Percentiles rank a stretch among this genome's conserved stretches.
Evolutionary conservation across 2,797 vertebrate genomes (phyloP).

Genomic region (Amblyopsis hoosieri): DNA sequence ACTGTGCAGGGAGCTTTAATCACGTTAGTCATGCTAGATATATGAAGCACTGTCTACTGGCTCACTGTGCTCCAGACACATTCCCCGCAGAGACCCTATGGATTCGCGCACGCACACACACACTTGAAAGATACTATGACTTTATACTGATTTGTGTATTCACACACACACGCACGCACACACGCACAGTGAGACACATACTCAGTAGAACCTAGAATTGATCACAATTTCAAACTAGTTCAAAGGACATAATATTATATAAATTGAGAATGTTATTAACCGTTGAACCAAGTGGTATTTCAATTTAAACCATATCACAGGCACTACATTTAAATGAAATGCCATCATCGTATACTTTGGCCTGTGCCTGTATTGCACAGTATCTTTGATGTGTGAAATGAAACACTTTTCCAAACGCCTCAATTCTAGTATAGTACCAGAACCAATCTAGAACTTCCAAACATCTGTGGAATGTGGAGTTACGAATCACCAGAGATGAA

Average conservation of each 20-base stretch:
- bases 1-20: slow-evolving; percentile 72
- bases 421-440: slow-evolving; percentile 7
- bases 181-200: no score
- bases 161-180: slow-evolving; percentile 3
- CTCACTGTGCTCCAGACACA: slow-evolving; percentile 62
- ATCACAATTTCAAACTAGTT: slow-evolving; percentile 8
- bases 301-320: slow-evolving; percentile 31
- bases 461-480: not conserved
- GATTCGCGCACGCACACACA: slow-evolving; percentile 44
- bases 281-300: slow-evolving; percentile 18
- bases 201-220: not conserved
- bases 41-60: slow-evolving; percentile 62
- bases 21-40: slow-evolving; percentile 75
- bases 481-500: no score
- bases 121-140: not conserved
- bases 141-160: not conserved
- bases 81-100: slow-evolving; percentile 65
- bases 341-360: slow-evolving; percentile 17
- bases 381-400: slow-evolving; percentile 40
- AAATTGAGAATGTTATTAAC: slow-evolving; percentile 35
- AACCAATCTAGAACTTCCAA: slow-evolving; percentile 7
- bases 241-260: slow-evolving; percentile 25
- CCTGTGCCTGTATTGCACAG: not conserved
- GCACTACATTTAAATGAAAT: slow-evolving; percentile 16
- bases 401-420: slow-evolving; percentile 29